Percentiles rank a stretch among this genome's conserved stretches.
Evolutionary conservation across 2,797 vertebrate genomes (phyloP).

Genomic region (Rachycentron canadum): DNA sequence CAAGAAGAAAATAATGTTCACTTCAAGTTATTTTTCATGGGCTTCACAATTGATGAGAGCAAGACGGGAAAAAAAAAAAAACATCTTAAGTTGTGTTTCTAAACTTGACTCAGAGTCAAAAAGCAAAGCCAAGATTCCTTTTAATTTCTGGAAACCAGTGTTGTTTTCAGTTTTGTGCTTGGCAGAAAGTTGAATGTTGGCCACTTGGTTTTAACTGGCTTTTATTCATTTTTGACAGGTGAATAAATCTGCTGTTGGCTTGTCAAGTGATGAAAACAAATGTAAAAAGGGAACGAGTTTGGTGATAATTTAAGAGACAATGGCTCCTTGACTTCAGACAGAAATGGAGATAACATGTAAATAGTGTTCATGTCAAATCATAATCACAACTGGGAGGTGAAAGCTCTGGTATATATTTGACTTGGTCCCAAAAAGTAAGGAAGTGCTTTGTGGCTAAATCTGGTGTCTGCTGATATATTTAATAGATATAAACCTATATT

Average conservation of each 20-base stretch:
- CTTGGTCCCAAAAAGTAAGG: too few species aligned
- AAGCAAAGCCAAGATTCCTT: conserved; percentile 1
- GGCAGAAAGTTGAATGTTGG: not conserved
- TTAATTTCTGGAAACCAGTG: not conserved
- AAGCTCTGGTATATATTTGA: too few species aligned
- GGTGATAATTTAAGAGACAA: not conserved
- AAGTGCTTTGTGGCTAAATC: too few species aligned
- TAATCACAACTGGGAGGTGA: too few species aligned
- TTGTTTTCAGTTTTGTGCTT: not conserved
- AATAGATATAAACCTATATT: too few species aligned
- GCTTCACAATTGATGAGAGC: too few species aligned
- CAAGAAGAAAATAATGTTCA: not conserved
- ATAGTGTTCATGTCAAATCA: too few species aligned
- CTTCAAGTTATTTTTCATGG: not conserved
- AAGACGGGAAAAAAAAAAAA: too few species aligned
- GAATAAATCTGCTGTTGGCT: not conserved
- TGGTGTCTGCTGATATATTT: too few species aligned
- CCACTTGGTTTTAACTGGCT: not conserved
- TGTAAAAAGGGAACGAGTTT: not conserved
- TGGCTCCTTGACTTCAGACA: not conserved
- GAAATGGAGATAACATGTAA: too few species aligned
- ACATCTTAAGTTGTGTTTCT: not conserved
- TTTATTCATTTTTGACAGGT: not conserved
- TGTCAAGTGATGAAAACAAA: not conserved
- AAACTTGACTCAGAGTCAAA: not conserved